Conservation (phyloP, 2,797 vertebrate genomes). For the Brachymystax lenok region DNA sequence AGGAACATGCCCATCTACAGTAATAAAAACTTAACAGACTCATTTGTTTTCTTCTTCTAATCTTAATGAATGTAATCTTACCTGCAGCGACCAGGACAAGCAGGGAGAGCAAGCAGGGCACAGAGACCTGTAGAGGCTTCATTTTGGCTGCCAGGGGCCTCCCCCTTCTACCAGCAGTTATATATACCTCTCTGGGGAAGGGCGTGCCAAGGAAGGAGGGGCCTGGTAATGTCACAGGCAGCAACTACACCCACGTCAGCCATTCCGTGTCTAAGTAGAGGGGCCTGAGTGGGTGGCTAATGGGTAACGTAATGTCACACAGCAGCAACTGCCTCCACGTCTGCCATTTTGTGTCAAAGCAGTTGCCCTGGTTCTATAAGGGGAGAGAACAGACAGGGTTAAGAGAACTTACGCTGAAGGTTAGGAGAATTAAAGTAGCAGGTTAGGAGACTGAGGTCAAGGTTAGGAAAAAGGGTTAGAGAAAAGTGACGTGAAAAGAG, state of each 20-base stretch:
- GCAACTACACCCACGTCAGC: conserved; percentile 51
- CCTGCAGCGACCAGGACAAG: conserved; percentile 85
- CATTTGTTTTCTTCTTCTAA: background rate
- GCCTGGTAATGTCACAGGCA: conserved; percentile 24
- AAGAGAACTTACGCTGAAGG: too few species aligned
- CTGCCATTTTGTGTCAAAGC: conserved; percentile 28
- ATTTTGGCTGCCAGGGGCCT: conserved; percentile 92
- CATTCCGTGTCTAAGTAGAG: conserved; percentile 44
- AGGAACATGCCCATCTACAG: too few species aligned
- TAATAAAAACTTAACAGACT: too few species aligned
- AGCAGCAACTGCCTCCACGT: background rate
- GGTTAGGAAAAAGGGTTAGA: too few species aligned
- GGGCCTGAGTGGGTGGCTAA: conserved; percentile 39
- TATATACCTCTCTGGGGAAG: conserved; percentile 81
- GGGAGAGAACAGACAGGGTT: conserved; percentile 7
- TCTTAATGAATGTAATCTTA: conserved; percentile 60
- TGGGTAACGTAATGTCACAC: conserved; percentile 9
- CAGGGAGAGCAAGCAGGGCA: conserved; percentile 83
- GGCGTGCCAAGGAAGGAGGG: conserved; percentile 64
- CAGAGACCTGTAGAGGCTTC: conserved; percentile 82
- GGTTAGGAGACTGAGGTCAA: too few species aligned
- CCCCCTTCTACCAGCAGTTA: conserved; percentile 68
- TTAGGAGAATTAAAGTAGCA: too few species aligned
- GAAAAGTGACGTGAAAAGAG: too few species aligned
- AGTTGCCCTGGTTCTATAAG: conserved; percentile 58